Evolutionary conservation across 2,113 vertebrate genomes (phyloP).

Genomic region (Malurus melanocephalus): DNA sequence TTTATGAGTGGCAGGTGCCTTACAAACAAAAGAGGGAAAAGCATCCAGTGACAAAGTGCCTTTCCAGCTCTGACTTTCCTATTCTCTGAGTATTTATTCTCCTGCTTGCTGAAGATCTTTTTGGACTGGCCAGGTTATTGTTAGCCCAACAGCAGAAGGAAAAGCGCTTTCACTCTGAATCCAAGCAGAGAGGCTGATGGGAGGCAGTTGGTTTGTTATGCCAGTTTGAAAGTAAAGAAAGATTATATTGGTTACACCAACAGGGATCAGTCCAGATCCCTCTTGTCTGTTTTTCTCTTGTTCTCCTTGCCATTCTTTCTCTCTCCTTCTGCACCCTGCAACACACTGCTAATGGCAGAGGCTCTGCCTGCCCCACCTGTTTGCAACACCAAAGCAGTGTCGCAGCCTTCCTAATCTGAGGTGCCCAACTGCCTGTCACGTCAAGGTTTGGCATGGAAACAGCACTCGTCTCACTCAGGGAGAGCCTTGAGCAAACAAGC

Average conservation of each 20-base stretch:
- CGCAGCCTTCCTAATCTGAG: not conserved
- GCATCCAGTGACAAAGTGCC: not conserved
- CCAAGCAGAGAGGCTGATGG: not conserved
- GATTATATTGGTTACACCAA: not conserved
- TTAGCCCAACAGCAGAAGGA: not conserved
- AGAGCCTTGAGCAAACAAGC: constrained; percentile 40
- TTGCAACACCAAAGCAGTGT: not conserved
- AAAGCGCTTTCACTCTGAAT: not conserved
- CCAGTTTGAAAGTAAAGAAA: not conserved
- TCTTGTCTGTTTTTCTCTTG: not conserved
- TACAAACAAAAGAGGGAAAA: not conserved
- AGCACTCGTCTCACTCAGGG: not conserved
- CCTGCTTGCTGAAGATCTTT: not conserved
- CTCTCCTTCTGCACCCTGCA: not conserved
- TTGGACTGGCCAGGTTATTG: not conserved
- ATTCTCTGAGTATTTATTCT: not conserved
- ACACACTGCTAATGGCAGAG: not conserved
- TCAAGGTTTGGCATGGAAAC: constrained; percentile 50
- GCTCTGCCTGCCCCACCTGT: not conserved
- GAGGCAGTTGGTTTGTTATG: not conserved
- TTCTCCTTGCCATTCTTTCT: not conserved
- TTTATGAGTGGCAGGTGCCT: not conserved
- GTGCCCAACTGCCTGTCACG: not conserved
- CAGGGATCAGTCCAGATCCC: not conserved
- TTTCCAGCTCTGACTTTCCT: not conserved